These are phyloP conservation scores for Leuctra nigra DNA, from an alignment of 2,888 invertebrate species.

Conservation along the genomic window DNA sequence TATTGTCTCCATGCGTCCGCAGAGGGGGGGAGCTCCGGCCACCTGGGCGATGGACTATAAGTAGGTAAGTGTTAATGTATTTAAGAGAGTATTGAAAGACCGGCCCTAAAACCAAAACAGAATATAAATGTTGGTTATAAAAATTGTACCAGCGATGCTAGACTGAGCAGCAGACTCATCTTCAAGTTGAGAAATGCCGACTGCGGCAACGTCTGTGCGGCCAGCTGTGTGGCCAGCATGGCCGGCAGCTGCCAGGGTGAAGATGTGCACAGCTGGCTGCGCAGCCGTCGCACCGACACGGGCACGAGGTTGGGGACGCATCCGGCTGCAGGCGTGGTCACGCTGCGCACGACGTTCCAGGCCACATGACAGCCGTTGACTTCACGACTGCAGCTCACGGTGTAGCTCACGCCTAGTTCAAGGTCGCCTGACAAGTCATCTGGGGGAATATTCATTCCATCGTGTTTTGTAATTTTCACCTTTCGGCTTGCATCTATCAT, in stretches of 20 bases:
- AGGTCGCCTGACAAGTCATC: slow-evolving; percentile 29
- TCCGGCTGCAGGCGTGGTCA: background rate
- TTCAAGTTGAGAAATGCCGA: slow-evolving; percentile 42
- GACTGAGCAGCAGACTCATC: slow-evolving; percentile 40
- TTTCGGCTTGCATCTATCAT: background rate
- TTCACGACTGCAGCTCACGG: slow-evolving; percentile 28
- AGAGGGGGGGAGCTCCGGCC: no score
- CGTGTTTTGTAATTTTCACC: background rate
- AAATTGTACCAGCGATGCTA: slow-evolving; percentile 42
- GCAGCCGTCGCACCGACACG: slow-evolving; percentile 33
- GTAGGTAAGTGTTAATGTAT: no score
- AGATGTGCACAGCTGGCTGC: slow-evolving; percentile 2
- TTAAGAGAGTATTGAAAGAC: no score
- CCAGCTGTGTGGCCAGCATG: slow-evolving; percentile 40
- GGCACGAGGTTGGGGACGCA: slow-evolving; percentile 35
- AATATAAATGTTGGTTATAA: no score
- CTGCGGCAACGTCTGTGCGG: slow-evolving; percentile 39
- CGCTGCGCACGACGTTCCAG: slow-evolving; percentile 14
- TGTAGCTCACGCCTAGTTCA: slow-evolving; percentile 30
- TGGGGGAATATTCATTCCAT: slow-evolving; percentile 13
- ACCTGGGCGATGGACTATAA: no score
- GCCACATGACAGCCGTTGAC: slow-evolving; percentile 11
- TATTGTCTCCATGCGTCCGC: no score
- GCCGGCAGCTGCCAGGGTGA: slow-evolving; percentile 38
- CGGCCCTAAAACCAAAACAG: no score